Base-by-base conservation (phyloP, 1,140 invertebrate species). In the Coelopa frigida region DNA sequence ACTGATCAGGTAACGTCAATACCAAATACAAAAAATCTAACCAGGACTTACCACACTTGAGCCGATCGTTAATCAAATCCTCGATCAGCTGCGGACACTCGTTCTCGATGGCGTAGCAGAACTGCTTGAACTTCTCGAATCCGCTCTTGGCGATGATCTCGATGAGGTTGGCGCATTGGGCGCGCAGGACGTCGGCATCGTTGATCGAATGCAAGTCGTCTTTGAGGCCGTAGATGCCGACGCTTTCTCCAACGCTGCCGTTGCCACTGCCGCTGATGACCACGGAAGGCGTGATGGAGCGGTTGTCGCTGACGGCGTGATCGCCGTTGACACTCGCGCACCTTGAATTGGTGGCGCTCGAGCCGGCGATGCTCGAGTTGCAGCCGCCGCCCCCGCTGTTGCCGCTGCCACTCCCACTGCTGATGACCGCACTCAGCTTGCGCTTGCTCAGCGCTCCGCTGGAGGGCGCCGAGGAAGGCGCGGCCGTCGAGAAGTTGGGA, bases 31-130 rank as follows among this genome's bases (percentile, higher is more conserved):
- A 4, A 33, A 33, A 5, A 20, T 17, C 4, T 20, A 5, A 4
- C 15, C 41, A 46, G 20, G 12, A 65, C 65, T 66, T 65, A 69
- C 66, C 66, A 48, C 55, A 61, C 44, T 64, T 69, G 5, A 62
- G 58, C 48, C 66, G 65, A 66, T 69, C 66, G 54, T 66, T 68
- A 47, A 69, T 68, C 48, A 76, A 61, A 61, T 74, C 70, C 52
- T 73, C 73, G 38, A 76, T 66, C 46, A 76, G 61, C 54, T 75
- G 71, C 27, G 75, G 73, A 48, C 73, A 75, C 52, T 75, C 73
- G 42, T 70, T 69, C 46, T 75, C 75, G 44, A 76, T 67, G 29
- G 73, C 74, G 49, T 74, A 75, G 48, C 74, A 76, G 50, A 76
- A 75, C 54, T 75, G 72, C 40, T 74, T 70, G 52, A 76, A 75